Base-by-base conservation (phyloP, 2,113 vertebrate species). In the Dicerorhinus sumatrensis region DNA sequence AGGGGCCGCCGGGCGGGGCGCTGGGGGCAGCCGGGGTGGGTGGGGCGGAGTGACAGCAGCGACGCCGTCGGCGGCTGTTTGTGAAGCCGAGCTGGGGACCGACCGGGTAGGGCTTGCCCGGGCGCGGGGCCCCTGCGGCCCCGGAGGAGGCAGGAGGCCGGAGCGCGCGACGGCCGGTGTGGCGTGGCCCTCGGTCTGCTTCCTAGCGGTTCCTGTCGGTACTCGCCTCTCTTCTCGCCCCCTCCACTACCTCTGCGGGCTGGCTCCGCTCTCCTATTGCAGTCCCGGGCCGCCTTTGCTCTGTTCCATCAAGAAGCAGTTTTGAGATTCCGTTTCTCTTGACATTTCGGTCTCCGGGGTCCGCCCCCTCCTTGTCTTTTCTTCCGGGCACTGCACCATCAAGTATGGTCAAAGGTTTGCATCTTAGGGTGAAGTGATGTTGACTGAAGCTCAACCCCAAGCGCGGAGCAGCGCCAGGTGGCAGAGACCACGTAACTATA, bases 211-310 rank as follows among this genome's bases (percentile, higher is more conserved):
- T 18, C 33, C 54, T 7, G 12, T 54, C 17, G 56, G 54, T 10
- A 0, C 46, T 16, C 29, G 1, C 0, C 9, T 39, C 62, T 36
- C 29, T 8, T 0, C 36, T 31, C 42, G 4, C 6, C 2, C 8
- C 21, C 13, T 14, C 2, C 51, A 0, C 63, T 1, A 0, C 18
- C 31, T 5, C 36, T 31, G 1, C 2, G 60, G 63, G 21, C 11
- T 7, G 83, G 67, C 46, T 39, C 23, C 56, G 0, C 17, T 46
- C 3, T 42, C 18, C 27, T 0, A 0, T 7, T 1, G 96, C 60
- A 8, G 0, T 0, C 14, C 6, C 2, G 8, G 13, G n/a, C n/a
- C 42, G 27, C 58, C 42, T 14, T 16, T 13, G 0, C n/a, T 8
- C 63, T 1, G 54, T 6, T 31, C 51, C 10, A 0, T 13, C 8